phyloP scores from a whole-genome alignment of 2,797 vertebrate genomes.

The Poecilia velifera region DNA sequence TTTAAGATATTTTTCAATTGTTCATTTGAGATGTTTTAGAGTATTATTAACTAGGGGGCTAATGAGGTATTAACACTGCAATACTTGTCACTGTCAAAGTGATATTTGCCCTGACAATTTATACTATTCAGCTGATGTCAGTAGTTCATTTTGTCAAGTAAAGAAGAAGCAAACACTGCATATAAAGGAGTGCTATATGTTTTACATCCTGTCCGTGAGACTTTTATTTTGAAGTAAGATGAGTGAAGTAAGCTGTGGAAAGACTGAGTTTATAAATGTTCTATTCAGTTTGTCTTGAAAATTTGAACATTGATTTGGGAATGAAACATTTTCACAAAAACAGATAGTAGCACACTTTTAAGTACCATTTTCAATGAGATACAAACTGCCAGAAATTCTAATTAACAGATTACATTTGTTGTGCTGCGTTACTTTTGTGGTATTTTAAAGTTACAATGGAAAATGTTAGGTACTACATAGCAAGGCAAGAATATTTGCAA shows the following conservation, averaged over 20 bases:
- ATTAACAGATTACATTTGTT: not conserved
- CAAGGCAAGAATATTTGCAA: not conserved
- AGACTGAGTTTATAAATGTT: not conserved
- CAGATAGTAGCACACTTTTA: not conserved
- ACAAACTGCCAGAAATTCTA: not conserved
- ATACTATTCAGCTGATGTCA: not conserved
- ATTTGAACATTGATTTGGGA: not conserved
- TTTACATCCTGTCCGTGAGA: not conserved
- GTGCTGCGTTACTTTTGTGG: no score
- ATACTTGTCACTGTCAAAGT: constrained; percentile 2
- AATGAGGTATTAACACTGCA: not conserved
- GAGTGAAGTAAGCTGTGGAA: not conserved
- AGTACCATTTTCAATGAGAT: not conserved
- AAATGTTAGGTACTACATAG: not conserved
- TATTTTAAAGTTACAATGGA: not conserved
- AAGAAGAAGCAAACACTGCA: not conserved
- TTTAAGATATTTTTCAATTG: not conserved
- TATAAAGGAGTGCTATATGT: not conserved
- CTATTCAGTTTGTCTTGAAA: not conserved
- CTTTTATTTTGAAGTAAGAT: not conserved
- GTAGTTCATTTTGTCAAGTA: not conserved
- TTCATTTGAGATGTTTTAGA: not conserved
- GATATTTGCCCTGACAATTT: not conserved
- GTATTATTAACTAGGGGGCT: not conserved
- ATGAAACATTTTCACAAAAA: not conserved